Evolutionary conservation across 1,140 invertebrate genomes (phyloP).

Genomic region (Hermetia illucens): DNA sequence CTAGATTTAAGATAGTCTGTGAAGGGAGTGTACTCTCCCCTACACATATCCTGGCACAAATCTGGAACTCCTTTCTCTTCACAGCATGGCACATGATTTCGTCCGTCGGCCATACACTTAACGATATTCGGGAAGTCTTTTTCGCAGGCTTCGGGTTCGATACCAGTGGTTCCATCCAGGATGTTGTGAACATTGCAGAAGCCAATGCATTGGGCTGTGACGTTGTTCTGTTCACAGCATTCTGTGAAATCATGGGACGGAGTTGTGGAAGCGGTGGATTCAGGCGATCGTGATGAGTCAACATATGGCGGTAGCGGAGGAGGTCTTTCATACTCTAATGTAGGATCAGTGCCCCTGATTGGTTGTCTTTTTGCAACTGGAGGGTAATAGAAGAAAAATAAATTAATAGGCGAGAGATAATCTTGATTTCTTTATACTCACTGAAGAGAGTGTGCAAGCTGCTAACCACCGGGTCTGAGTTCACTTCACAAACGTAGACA

Average conservation of each 20-base stretch:
- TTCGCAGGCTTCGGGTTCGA: constrained; percentile 64
- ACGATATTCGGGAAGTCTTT: constrained; percentile 61
- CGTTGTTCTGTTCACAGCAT: constrained; percentile 54
- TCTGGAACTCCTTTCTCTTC: constrained; percentile 63
- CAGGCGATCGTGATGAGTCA: constrained; percentile 28
- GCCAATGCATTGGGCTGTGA: constrained; percentile 50
- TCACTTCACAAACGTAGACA: constrained; percentile 67
- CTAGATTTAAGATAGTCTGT: constrained; percentile 70
- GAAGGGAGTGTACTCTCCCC: constrained; percentile 71
- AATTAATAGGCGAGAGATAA: neutral
- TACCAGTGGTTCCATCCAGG: constrained; percentile 58
- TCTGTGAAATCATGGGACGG: constrained; percentile 57
- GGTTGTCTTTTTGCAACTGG: constrained; percentile 9
- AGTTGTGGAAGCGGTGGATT: constrained; percentile 16
- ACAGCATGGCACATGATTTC: constrained; percentile 74
- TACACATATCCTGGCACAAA: constrained; percentile 69
- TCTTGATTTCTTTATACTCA: neutral
- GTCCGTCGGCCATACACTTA: constrained; percentile 56
- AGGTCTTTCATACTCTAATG: constrained; percentile 12
- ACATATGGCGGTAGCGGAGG: constrained; percentile 25
- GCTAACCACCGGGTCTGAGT: constrained; percentile 57
- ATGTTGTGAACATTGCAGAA: constrained; percentile 75
- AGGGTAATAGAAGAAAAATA: neutral
- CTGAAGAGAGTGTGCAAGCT: constrained; percentile 53
- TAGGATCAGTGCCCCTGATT: constrained; percentile 12